Base-by-base conservation (phyloP, 2,888 invertebrate genomes). In the Hydroisotoma schaefferi region DNA sequence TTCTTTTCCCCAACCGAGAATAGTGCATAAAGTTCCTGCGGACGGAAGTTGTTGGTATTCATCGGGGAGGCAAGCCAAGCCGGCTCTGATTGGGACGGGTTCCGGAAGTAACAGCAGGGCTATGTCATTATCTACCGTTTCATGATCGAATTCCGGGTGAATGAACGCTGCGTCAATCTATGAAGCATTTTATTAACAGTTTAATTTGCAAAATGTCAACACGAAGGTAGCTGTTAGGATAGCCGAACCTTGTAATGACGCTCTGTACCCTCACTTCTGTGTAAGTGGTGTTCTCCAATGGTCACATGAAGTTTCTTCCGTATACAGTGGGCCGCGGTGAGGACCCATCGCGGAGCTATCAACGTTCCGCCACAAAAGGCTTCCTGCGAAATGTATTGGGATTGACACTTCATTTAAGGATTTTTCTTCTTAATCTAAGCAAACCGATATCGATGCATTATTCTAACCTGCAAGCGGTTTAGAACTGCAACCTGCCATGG, bases 1-100 rank as follows among this genome's bases (percentile, higher is more conserved):
- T 56, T 86, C 81, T 78, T 94, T 93, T 20, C 94, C 94, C 94
- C 94, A 95, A 1, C 95, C 95, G 61, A 94, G 84, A 64, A 94
- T 92, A 1, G 87, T 86, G 75, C 94, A 94, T 28, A 84, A 80
- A 77, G 84, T 78, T 79, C 83, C 78, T 23, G 75, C 71, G 3
- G 82, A 80, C 0, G 87, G 84, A 57, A 89, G 78, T 0, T 83
- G 79, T 73, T 87, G 86, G 55, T 80, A 80, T 2, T 85, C 82
- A n/a, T 80, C 79, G 0, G 94, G 94, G 55, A 94, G 78, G 74
- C 94, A 94, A 8, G 90, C 93, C 59, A 85, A 82, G 0, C 85
- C 85, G 75, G 76, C 73, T 73, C 66, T 65, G 53, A 33, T 57
- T 49, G 70, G 70, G 1, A 80, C 76, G 22, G 78, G 76, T 27